Evolutionary conservation across 2,888 invertebrate genomes (phyloP).

Genomic region (Lampropteryx suffumata): DNA sequence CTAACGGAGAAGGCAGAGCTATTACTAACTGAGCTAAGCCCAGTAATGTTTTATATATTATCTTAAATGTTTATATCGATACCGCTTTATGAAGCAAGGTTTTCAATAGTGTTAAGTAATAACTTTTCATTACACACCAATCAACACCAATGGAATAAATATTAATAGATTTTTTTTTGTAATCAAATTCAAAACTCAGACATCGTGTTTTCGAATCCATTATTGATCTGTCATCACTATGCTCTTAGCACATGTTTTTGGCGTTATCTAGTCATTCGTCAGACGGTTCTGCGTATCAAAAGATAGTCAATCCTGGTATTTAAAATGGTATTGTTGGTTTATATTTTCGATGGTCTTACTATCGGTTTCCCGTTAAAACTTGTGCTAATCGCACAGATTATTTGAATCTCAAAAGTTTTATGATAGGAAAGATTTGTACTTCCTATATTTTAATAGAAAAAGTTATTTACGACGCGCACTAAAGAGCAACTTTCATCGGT

Average conservation of each 20-base stretch:
- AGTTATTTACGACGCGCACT: conserved; percentile 15
- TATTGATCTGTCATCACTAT: conserved; percentile 10
- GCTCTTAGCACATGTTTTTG: background rate
- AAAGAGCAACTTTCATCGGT: conserved; percentile 14
- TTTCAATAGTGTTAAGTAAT: too few relatives aligned
- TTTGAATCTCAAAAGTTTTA: conserved; percentile 3
- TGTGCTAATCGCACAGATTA: background rate
- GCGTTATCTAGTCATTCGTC: too few relatives aligned
- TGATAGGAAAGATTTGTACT: conserved; percentile 1
- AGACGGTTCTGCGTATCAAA: too few relatives aligned
- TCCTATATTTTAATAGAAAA: conserved; percentile 19
- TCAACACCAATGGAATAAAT: too few relatives aligned
- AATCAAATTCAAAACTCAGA: background rate
- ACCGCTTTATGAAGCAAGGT: too few relatives aligned
- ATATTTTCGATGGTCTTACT: background rate
- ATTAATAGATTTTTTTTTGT: background rate
- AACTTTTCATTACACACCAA: too few relatives aligned
- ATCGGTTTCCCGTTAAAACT: background rate
- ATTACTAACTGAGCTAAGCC: too few relatives aligned
- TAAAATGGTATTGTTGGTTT: too few relatives aligned
- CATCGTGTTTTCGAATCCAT: conserved; percentile 7
- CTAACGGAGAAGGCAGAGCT: too few relatives aligned
- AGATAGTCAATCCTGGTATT: too few relatives aligned
- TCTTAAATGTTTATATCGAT: too few relatives aligned
- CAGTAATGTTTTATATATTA: too few relatives aligned